Evolutionary conservation across 2,888 invertebrate genomes (phyloP).

Genomic region (Argyresthia goedartella): DNA sequence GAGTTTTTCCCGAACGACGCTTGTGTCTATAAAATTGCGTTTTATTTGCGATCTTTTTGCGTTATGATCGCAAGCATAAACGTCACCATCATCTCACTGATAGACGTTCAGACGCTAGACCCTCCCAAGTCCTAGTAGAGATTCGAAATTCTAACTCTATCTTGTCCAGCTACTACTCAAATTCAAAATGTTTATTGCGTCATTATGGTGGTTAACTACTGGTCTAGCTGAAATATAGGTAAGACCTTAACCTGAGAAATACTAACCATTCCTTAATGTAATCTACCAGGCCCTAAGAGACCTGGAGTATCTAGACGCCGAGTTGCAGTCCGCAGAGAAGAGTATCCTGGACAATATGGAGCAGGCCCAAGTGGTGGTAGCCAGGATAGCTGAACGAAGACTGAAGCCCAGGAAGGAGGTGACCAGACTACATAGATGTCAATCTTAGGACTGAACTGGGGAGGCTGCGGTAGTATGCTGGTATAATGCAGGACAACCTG

Average conservation of each 20-base stretch:
- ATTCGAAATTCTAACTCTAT: neutral
- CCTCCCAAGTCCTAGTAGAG: no score
- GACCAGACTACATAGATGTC: slow-evolving; percentile 74
- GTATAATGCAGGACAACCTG: slow-evolving; percentile 45
- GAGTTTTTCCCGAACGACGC: no score
- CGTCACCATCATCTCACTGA: no score
- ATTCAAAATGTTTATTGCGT: no score
- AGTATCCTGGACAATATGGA: slow-evolving; percentile 77
- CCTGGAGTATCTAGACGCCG: slow-evolving; percentile 76
- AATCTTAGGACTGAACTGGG: slow-evolving; percentile 75
- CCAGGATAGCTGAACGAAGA: slow-evolving; percentile 78
- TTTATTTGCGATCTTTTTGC: no score
- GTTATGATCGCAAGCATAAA: no score
- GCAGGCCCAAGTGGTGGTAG: slow-evolving; percentile 77
- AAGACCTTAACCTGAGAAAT: neutral
- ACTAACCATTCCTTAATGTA: slow-evolving; percentile 9
- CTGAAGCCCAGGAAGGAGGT: slow-evolving; percentile 76
- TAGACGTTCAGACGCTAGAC: no score
- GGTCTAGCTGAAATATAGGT: no score
- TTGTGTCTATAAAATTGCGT: no score
- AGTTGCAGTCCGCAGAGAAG: slow-evolving; percentile 76
- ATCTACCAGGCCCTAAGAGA: slow-evolving; percentile 78
- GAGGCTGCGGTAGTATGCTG: slow-evolving; percentile 67
- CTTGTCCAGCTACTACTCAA: no score
- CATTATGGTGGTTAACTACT: no score